These are phyloP conservation scores for Xiphorhynchus erythropygius DNA, from an alignment of 2,797 vertebrate species.

Conservation along the genomic window DNA sequence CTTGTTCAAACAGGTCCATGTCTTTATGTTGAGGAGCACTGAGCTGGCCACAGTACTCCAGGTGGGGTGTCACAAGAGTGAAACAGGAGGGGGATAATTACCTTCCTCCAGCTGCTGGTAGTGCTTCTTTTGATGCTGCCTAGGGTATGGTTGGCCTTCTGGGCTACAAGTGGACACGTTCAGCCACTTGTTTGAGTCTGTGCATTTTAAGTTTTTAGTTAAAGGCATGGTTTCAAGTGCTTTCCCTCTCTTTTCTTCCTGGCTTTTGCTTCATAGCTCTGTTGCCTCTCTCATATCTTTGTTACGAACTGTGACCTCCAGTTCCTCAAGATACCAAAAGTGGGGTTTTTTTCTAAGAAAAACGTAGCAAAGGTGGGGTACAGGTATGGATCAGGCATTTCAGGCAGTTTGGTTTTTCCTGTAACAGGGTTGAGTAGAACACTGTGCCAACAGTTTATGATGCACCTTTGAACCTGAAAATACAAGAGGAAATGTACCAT, in stretches of 20 bases:
- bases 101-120: not conserved
- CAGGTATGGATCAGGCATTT: fast-evolving
- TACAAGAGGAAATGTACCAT: not conserved
- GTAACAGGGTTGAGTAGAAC: not conserved
- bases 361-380: not conserved
- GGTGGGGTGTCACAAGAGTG: not conserved
- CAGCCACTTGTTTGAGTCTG: not conserved
- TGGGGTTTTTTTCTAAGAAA: not conserved
- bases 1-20: not conserved
- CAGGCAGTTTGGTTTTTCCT: not conserved
- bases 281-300: not conserved
- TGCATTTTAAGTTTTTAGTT: not conserved
- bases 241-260: not conserved
- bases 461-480: constrained; percentile 4
- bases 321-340: not conserved
- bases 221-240: not conserved
- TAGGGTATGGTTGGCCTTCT: not conserved
- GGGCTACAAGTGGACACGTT: not conserved
- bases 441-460: not conserved
- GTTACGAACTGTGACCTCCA: not conserved
- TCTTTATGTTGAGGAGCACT: not conserved
- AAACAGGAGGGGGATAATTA: not conserved
- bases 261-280: not conserved
- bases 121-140: not conserved
- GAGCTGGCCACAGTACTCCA: not conserved